phyloP scores from a whole-genome alignment of 2,113 vertebrate genomes.

The Acrocephalus kingi region DNA sequence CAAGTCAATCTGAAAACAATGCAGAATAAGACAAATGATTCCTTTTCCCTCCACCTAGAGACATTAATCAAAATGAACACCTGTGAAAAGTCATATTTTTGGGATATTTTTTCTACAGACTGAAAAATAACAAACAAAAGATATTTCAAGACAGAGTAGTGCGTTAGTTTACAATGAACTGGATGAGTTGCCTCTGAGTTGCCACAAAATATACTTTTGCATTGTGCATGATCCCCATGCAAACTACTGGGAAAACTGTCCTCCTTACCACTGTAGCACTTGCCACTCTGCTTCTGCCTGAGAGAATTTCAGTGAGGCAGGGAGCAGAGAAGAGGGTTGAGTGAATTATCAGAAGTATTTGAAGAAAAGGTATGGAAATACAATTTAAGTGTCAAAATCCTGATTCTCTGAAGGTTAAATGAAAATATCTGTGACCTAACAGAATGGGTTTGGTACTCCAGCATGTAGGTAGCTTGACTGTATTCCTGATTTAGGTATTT shows the following conservation, averaged over 20 bases:
- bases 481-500: not conserved
- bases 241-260: not conserved
- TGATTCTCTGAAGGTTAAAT: not conserved
- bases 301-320: not conserved
- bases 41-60: not conserved
- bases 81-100: not conserved
- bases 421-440: not conserved
- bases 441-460: not conserved
- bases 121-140: not conserved
- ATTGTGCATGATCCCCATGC: not conserved
- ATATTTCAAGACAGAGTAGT: not conserved
- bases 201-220: not conserved
- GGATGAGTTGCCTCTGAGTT: not conserved
- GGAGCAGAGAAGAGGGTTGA: not conserved
- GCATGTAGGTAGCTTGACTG: not conserved
- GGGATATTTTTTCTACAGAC: not conserved
- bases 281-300: not conserved
- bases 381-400: not conserved
- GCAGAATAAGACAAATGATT: not conserved
- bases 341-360: not conserved
- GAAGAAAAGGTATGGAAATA: not conserved
- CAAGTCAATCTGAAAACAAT: slow-evolving; percentile 19
- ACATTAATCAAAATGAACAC: not conserved
- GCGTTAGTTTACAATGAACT: not conserved
- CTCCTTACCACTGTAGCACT: not conserved